These are phyloP conservation scores for Mythimna impura DNA, from an alignment of 2,888 invertebrate genomes.

Conservation along the genomic window DNA sequence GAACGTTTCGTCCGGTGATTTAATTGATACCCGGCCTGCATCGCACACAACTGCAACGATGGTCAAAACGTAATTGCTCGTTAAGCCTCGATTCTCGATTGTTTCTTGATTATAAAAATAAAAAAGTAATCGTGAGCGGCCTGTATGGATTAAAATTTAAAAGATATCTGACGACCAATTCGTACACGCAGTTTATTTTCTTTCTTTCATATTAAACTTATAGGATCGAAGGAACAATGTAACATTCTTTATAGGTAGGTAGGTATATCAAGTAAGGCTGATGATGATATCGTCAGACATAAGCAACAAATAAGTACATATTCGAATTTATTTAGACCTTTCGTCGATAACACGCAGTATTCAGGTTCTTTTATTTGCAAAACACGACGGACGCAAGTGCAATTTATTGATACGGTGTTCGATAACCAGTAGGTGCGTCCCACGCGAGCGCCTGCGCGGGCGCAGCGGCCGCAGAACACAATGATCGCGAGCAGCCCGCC, in stretches of 20 bases:
- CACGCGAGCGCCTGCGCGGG: conserved; percentile 77
- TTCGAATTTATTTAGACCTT: conserved; percentile 87
- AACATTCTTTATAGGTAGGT: conserved; percentile 21
- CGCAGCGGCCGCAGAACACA: conserved; percentile 66
- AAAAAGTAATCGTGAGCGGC: conserved; percentile 73
- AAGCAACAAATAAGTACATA: conserved; percentile 83
- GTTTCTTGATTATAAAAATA: conserved; percentile 87
- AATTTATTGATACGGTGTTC: conserved; percentile 88
- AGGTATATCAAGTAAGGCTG: conserved; percentile 59
- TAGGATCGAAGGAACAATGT: conserved; percentile 57
- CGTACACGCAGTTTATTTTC: conserved; percentile 37
- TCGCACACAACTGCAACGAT: conserved; percentile 77
- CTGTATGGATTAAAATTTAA: conserved; percentile 72
- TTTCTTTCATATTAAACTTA: conserved; percentile 32
- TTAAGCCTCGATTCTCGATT: conserved; percentile 86
- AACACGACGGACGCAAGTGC: conserved; percentile 86
- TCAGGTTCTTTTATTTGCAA: conserved; percentile 85
- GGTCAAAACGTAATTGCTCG: conserved; percentile 88
- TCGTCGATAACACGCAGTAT: conserved; percentile 84
- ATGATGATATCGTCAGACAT: conserved; percentile 85
- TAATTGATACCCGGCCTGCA: conserved; percentile 83
- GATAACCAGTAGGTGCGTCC: conserved; percentile 88
- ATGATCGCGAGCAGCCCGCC: conserved; percentile 74
- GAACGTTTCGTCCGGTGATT: conserved; percentile 79
- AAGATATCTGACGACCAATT: conserved; percentile 74